Base-by-base conservation (phyloP, 2,113 vertebrate species). In the Oreochromis spilurus region DNA sequence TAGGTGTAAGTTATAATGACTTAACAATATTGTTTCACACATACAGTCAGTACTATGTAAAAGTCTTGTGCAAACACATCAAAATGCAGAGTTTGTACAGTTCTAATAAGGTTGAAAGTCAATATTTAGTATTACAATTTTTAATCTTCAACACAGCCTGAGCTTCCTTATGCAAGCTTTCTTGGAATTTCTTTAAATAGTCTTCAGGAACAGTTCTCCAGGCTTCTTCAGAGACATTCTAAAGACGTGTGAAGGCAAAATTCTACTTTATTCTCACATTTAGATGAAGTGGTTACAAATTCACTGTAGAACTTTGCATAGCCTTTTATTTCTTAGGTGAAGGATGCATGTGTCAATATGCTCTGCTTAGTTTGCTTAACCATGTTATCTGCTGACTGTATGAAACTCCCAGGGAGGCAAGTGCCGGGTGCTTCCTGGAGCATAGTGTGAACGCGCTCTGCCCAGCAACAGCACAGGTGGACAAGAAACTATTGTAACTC, bases 171-270 rank as follows among this genome's bases (percentile, higher is more conserved):
- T 2, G 21, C 21, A 0, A 38, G 10, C 2, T 0, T 65, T 65
- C 60, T 65, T 38, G 31, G 31, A 65, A 38, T 12, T 65, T 65
- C 2, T 6, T 65, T 65, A n/a, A 65, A 62, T 1, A 36, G 8
- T 60, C 16, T 65, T 36, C 60, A 65, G 60, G 10, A 65, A 7
- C 60, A 65, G 60, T 12, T 65, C 17, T 65, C 17, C 17, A n/a
- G 60, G 60, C 17, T 38, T 65, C 31, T 65, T 65, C 17, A 13
- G 31, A 21, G 62, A 67, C 19, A 67, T 21, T 38, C 38, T 65
- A 38, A 65, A 65, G n/a, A 38, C 0, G 0, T 1, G 0, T 36
- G 2, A 62, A 36, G 60, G 31, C 0, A 65, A 65, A 36, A 36
- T n/a, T 65, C 60, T 2, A 65, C 5, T 65, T 65, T 65, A 65